Conservation (phyloP, 2,888 invertebrate genomes). For the Hirtodrosophila histrioides region DNA sequence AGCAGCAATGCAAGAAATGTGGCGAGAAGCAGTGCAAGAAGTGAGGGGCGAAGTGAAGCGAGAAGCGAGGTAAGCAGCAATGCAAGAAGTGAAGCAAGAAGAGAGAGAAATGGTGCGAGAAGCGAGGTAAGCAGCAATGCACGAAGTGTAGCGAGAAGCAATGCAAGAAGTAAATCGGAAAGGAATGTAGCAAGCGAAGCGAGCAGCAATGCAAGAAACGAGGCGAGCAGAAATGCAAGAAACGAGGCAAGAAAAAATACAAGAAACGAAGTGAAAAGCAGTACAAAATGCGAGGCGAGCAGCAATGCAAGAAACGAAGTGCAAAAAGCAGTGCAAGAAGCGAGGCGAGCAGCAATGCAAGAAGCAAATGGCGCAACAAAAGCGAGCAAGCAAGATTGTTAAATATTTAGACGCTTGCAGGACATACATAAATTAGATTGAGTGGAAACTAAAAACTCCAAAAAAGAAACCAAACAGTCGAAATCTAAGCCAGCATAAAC, state of each 20-base stretch:
- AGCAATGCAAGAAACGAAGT: background rate
- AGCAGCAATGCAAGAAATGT: no score
- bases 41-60: no score
- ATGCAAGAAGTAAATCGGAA: no score
- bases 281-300: background rate
- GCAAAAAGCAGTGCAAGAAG: background rate
- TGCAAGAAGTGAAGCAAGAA: no score
- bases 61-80: no score
- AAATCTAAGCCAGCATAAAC: constrained; percentile 59
- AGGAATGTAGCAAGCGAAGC: no score
- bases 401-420: constrained; percentile 14
- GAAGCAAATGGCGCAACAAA: background rate
- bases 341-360: background rate
- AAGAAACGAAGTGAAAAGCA: no score
- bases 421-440: constrained; percentile 3
- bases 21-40: no score
- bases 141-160: no score
- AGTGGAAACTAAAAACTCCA: background rate
- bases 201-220: no score
- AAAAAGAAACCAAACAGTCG: background rate
- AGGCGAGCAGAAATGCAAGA: background rate
- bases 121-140: no score
- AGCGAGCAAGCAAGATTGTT: background rate
- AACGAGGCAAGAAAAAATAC: background rate
- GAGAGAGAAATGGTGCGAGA: no score